phyloP scores from a whole-genome alignment of 2,888 invertebrate genomes.

The Ectropis crepuscularia region DNA sequence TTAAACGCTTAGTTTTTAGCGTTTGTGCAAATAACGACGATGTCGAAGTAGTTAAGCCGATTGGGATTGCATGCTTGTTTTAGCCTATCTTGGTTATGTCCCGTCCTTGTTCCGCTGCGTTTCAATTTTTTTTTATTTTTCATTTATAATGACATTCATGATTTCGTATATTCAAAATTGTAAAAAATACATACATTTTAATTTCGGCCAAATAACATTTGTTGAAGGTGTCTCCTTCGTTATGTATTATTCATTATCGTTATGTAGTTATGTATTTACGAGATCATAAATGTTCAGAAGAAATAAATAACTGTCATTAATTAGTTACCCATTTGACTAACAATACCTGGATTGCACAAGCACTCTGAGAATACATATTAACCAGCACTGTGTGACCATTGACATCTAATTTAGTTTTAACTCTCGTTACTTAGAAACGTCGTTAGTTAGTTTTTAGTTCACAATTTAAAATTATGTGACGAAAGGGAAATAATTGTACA shows the following conservation, averaged over 20 bases:
- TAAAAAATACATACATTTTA: background rate
- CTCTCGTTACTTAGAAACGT: too few species aligned
- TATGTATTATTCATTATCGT: too few species aligned
- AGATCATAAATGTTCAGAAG: constrained; percentile 7
- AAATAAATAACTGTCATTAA: background rate
- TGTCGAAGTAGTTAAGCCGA: constrained; percentile 8
- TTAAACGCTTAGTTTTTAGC: constrained; percentile 21
- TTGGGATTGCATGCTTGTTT: constrained; percentile 47
- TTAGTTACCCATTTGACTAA: background rate
- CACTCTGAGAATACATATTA: background rate
- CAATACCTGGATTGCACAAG: constrained; percentile 5
- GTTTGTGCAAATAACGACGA: background rate
- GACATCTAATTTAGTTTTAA: too few species aligned
- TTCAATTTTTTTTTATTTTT: constrained; percentile 29
- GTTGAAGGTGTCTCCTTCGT: too few species aligned
- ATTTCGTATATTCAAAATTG: background rate
- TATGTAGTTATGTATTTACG: background rate
- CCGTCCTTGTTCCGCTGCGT: constrained; percentile 57
- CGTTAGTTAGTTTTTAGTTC: too few species aligned
- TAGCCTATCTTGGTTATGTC: constrained; percentile 47
- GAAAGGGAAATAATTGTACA: too few species aligned
- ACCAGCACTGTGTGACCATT: too few species aligned
- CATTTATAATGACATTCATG: constrained; percentile 12
- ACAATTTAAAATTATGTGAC: too few species aligned
- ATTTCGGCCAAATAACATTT: too few species aligned